phyloP scores from a whole-genome alignment of 2,888 invertebrate genomes.

The Dermolepida albohirtum region DNA sequence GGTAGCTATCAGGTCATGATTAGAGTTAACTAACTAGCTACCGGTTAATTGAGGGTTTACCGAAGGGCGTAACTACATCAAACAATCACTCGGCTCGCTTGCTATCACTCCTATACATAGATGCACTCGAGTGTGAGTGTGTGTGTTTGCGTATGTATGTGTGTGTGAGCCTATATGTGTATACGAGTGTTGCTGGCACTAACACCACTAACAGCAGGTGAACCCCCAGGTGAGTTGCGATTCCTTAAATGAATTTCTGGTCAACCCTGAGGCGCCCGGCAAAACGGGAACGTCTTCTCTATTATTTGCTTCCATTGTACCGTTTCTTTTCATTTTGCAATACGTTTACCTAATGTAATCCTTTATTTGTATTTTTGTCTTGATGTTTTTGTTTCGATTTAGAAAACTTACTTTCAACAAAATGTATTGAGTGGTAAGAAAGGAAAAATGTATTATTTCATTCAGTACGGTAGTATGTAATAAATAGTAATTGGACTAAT shows the following conservation, averaged over 20 bases:
- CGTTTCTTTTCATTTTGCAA: constrained; percentile 14
- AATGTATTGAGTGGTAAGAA: no score
- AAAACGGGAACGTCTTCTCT: constrained; percentile 21
- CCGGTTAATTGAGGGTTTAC: constrained; percentile 64
- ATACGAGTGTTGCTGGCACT: constrained; percentile 22
- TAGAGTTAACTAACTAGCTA: constrained; percentile 64
- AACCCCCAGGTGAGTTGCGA: constrained; percentile 48
- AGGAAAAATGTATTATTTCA: no score
- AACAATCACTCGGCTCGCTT: constrained; percentile 58
- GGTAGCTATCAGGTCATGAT: constrained; percentile 64
- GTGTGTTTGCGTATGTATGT: constrained; percentile 23
- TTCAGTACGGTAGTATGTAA: no score
- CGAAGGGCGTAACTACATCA: constrained; percentile 64
- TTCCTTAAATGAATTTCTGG: constrained; percentile 50
- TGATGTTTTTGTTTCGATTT: no score
- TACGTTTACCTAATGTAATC: constrained; percentile 3
- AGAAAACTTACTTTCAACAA: no score
- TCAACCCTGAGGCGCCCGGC: constrained; percentile 32
- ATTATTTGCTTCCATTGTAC: constrained; percentile 15
- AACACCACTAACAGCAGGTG: constrained; percentile 37
- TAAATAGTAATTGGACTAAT: no score
- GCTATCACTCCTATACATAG: constrained; percentile 34
- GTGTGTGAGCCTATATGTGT: not conserved
- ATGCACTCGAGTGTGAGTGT: not conserved
- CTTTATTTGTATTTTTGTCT: no score